Evolutionary conservation across 2,113 vertebrate species (phyloP), one percentile per base, ranked within the genome.

Genomic region (Gnathonemus echidnorhynchus): DNA sequence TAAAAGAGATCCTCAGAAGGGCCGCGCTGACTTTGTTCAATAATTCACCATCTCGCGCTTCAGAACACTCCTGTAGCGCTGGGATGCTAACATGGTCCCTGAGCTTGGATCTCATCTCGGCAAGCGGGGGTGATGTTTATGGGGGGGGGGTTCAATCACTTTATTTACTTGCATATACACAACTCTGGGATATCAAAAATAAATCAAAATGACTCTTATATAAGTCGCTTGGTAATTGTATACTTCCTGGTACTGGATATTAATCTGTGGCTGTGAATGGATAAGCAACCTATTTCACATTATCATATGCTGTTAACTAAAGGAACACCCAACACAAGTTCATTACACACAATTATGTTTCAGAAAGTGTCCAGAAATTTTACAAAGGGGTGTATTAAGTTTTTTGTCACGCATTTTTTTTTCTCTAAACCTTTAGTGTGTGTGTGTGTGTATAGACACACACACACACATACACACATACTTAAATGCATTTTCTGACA

Each of bases 21-120:
- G 94, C 90, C 91, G 70, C 95, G 92, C 94, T 92, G 92, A 95
- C 96, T 96, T 96, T 96, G 96, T 96, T 96, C 95, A 96, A 96
- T 96, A 96, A 96, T 96, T 96, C 95, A 96, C 95, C 92, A 96
- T 94, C 93, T 93, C 93, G 88, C 92, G 95, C 95, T 95, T 96
- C 92, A 96, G 94, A 96, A 95, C 94, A 94, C 94, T 92, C 93
- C 93, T 91, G 27, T 52, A 89, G 77, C 45, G 56, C 42, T 27
- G 21, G 17, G 53, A 35, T 45, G 56, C 80, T 83, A 53, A 48
- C 92, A 91, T 93, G 94, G 94, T 95, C 93, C 80, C 86, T 84
- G 92, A 94, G 95, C 92, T 93, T 84, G 88, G 89, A 94, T 92
- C 91, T 89, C 91, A 91, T 91, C 92, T 93, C 91, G 93, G 50